Base-by-base conservation (phyloP, 92 coral and sea anemone species). In the Pocillopora grandis region DNA sequence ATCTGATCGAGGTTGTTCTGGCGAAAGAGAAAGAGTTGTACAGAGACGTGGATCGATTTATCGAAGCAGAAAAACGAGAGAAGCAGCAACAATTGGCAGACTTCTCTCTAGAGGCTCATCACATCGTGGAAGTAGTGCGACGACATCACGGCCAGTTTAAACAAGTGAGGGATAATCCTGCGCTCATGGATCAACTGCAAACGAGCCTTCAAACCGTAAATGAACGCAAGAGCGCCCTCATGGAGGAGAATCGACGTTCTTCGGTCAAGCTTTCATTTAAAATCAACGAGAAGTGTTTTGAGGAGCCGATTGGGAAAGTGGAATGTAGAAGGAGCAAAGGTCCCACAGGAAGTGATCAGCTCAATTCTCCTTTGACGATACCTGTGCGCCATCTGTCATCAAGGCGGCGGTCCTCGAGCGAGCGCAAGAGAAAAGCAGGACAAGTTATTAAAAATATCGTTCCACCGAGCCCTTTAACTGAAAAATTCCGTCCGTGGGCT, bases 401-500 rank as follows among this genome's bases (percentile, higher is more conserved):
- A 42, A 42, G 52, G 52, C 52, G 52, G 8, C 52, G 7, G 52
- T 42, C 74, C 16, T 62, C 27, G 17, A 49, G 73, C 9, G 73
- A 83, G 63, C 52, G 18, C 18, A 73, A 49, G 80, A 62, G 65
- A 64, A 83, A 83, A 42, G 16, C 74, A 9, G 80, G 86, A 3
- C 72, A 74, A 5, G 86, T 74, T 27, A 56, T 83, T 74, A 12
- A 15, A 4, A 42, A 56, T 0, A 49, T 83, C 8, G 17, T 57
- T 9, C 86, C 80, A 0, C 86, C 86, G 13, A 83, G 86, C 15
- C 73, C 86, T 33, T 56, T 83, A 3, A 42, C 36, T 2, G 79
- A 58, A 55, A 84, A 84, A 49, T 76, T 84, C 76, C 82, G 82
- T 16, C 88, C 88, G 1, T 84, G 88, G 88, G 76, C 77, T 1